phyloP scores from a whole-genome alignment of 2,888 invertebrate genomes.

The Beris chalybata region DNA sequence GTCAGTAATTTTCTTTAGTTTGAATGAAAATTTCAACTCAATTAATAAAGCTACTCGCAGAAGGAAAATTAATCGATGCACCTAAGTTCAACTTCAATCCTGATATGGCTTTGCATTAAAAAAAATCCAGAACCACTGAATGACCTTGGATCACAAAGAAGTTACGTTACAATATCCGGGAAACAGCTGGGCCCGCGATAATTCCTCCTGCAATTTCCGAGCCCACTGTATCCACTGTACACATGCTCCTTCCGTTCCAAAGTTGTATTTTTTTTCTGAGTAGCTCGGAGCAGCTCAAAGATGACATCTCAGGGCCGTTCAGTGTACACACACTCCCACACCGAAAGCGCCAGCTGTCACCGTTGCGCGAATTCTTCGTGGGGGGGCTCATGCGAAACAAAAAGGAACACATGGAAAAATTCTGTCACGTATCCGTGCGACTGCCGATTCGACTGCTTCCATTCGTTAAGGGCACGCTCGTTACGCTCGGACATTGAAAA shows the following conservation, averaged over 20 bases:
- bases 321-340: no score
- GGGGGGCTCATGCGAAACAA: neutral
- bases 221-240: neutral
- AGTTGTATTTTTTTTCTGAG: neutral
- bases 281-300: neutral
- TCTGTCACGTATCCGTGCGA: neutral
- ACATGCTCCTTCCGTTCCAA: conserved; percentile 25
- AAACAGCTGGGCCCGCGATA: neutral
- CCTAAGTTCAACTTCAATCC: no score
- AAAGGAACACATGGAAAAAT: neutral
- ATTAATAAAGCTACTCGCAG: no score
- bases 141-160: no score
- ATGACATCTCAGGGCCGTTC: conserved; percentile 23
- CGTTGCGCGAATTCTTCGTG: neutral
- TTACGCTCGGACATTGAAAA: neutral
- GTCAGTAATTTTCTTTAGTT: no score
- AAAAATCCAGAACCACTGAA: no score
- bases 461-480: neutral
- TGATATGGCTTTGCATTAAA: no score
- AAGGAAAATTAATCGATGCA: no score
- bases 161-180: neutral
- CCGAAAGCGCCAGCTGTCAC: no score
- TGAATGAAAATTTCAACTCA: no score
- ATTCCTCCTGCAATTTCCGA: neutral
- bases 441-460: neutral